These are phyloP conservation scores for Cryptosula pallasiana DNA, from an alignment of 2,888 invertebrate species.

Conservation along the genomic window DNA sequence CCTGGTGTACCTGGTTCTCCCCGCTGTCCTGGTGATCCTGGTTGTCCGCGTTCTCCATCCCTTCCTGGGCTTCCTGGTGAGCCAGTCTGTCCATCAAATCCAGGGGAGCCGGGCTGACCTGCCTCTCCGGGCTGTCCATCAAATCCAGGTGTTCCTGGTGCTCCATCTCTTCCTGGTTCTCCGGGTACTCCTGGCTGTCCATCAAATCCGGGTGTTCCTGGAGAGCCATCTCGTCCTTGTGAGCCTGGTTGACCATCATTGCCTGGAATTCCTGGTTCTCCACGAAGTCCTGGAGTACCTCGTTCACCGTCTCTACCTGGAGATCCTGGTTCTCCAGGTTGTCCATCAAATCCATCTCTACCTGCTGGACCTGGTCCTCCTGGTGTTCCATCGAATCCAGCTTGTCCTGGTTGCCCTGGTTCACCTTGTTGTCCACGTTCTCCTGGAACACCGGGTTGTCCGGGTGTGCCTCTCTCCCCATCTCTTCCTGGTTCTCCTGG, in stretches of 20 bases:
- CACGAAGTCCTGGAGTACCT: slow-evolving; percentile 29
- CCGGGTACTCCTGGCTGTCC: slow-evolving; percentile 9
- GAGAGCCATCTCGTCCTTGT: slow-evolving; percentile 27
- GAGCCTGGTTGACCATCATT: slow-evolving; percentile 24
- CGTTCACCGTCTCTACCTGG: background rate
- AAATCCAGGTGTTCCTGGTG: background rate
- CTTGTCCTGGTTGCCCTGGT: slow-evolving; percentile 3
- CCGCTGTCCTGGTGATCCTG: background rate
- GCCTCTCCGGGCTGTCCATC: background rate
- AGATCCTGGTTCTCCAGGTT: slow-evolving; percentile 4
- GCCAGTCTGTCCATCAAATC: background rate
- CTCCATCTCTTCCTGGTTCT: slow-evolving; percentile 19
- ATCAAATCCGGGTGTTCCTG: slow-evolving; percentile 21
- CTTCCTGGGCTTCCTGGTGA: background rate
- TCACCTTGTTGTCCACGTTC: slow-evolving; percentile 8
- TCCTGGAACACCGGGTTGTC: slow-evolving; percentile 18
- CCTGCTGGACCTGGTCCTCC: slow-evolving; percentile 26
- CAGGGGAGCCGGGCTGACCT: background rate
- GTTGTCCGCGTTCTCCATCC: background rate
- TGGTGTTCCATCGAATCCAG: slow-evolving; percentile 28
- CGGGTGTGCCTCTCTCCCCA: slow-evolving; percentile 19
- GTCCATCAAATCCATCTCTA: slow-evolving; percentile 26
- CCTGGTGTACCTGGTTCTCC: slow-evolving; percentile 1
- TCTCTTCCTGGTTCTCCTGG: background rate
- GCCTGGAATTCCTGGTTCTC: slow-evolving; percentile 29